These are phyloP conservation scores for Strongylocentrotus purpuratus DNA, from an alignment of 35 echinoderm and acorn worm species.

Conservation along the genomic window DNA sequence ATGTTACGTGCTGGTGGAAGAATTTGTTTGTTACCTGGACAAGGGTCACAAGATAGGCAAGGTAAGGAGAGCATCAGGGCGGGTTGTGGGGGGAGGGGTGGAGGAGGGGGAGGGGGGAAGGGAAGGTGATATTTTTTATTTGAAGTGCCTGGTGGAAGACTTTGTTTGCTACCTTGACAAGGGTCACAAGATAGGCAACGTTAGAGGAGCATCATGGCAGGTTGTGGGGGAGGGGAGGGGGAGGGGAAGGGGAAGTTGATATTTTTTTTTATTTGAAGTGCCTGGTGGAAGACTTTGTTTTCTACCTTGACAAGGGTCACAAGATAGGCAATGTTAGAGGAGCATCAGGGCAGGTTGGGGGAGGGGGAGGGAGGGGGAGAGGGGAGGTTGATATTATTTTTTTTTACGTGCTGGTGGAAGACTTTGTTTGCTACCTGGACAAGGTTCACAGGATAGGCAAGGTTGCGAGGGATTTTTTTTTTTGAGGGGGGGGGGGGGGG, in stretches of 20 bases:
- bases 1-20: conserved; percentile 71
- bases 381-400: no score
- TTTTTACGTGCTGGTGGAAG: no score
- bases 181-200: conserved; percentile 91
- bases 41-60: conserved; percentile 90
- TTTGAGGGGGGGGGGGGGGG: no score
- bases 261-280: no score
- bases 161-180: conserved; percentile 78
- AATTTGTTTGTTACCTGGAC: conserved; percentile 78
- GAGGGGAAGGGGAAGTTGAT: no score
- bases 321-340: conserved; percentile 86
- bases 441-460: conserved; percentile 89
- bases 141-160: conserved; percentile 77
- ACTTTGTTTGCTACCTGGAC: conserved; percentile 78
- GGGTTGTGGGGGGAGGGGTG: neutral
- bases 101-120: no score
- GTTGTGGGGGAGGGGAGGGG: neutral
- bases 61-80: conserved; percentile 41
- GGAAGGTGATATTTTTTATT: no score
- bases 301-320: conserved; percentile 73
- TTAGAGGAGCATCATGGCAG: neutral
- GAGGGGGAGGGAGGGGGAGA: neutral
- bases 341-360: neutral
- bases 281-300: conserved; percentile 85
- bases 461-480: conserved; percentile 52